Evolutionary conservation across 2,888 invertebrate species (phyloP).

Genomic region (Euplagia quadripunctaria): DNA sequence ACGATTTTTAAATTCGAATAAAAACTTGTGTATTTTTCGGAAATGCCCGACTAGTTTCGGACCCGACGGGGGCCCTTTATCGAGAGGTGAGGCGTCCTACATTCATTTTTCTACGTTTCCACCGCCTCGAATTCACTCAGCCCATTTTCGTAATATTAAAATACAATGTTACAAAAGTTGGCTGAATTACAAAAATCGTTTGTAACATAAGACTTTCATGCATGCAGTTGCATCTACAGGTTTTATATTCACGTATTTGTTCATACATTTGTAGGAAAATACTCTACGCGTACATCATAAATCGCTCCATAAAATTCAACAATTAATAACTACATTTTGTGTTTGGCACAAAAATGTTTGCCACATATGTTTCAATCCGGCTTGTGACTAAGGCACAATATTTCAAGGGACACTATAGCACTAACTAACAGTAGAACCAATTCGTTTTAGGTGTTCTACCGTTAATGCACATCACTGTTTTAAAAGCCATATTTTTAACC

Average conservation of each 20-base stretch:
- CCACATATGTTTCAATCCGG: constrained; percentile 62
- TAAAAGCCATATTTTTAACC: constrained; percentile 7
- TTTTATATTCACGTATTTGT: constrained; percentile 54
- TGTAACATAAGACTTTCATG: constrained; percentile 33
- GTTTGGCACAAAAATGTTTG: constrained; percentile 72
- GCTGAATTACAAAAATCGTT: constrained; percentile 34
- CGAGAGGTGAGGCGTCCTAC: too few species aligned
- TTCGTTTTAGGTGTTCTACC: neutral
- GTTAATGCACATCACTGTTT: constrained; percentile 9
- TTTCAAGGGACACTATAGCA: constrained; percentile 64
- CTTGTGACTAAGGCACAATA: constrained; percentile 81
- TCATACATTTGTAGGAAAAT: constrained; percentile 59
- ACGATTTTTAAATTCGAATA: constrained; percentile 37
- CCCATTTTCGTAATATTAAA: neutral
- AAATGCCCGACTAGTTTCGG: too few species aligned
- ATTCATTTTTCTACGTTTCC: neutral
- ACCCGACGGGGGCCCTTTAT: too few species aligned
- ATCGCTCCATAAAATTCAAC: constrained; percentile 57
- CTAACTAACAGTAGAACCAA: constrained; percentile 15
- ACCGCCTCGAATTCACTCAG: neutral
- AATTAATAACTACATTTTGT: constrained; percentile 54
- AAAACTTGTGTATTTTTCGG: too few species aligned
- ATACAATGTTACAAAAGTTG: constrained; percentile 15
- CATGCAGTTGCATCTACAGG: constrained; percentile 49
- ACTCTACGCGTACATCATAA: constrained; percentile 53